These are phyloP conservation scores for Synanceia verrucosa DNA, from an alignment of 2,797 vertebrate genomes.

Conservation along the genomic window DNA sequence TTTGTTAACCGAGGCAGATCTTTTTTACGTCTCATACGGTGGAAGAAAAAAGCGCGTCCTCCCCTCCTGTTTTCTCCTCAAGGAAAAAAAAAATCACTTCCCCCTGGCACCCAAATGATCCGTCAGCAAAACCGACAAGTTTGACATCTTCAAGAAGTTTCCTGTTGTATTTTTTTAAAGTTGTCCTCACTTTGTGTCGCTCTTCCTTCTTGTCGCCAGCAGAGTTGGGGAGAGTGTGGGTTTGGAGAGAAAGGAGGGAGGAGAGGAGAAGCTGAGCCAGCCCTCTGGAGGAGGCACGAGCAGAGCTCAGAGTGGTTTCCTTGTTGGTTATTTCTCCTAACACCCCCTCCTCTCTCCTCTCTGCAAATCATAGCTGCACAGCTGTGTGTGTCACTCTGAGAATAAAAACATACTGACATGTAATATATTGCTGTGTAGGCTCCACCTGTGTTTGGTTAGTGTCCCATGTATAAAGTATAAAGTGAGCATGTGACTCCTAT, in stretches of 20 bases:
- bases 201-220: constrained; percentile 64
- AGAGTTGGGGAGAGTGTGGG: constrained; percentile 67
- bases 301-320: constrained; percentile 75
- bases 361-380: constrained; percentile 56
- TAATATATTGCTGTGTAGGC: neutral
- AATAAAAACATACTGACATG: constrained; percentile 14
- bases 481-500: neutral
- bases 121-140: constrained; percentile 46
- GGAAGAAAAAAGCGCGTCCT: constrained; percentile 43
- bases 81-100: constrained; percentile 54
- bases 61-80: constrained; percentile 39
- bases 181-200: constrained; percentile 15
- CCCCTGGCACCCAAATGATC: constrained; percentile 45
- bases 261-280: constrained; percentile 77
- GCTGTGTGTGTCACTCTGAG: constrained; percentile 67
- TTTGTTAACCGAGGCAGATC: constrained; percentile 39
- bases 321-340: constrained; percentile 71
- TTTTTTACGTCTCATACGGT: constrained; percentile 65
- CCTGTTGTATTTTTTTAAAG: neutral
- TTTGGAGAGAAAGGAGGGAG: constrained; percentile 71
- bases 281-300: constrained; percentile 75
- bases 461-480: neutral
- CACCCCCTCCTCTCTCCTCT: neutral
- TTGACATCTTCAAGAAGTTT: constrained; percentile 60
- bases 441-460: constrained; percentile 7